phyloP scores from a whole-genome alignment of 2,888 invertebrate species.

The Agriotes lineatus region DNA sequence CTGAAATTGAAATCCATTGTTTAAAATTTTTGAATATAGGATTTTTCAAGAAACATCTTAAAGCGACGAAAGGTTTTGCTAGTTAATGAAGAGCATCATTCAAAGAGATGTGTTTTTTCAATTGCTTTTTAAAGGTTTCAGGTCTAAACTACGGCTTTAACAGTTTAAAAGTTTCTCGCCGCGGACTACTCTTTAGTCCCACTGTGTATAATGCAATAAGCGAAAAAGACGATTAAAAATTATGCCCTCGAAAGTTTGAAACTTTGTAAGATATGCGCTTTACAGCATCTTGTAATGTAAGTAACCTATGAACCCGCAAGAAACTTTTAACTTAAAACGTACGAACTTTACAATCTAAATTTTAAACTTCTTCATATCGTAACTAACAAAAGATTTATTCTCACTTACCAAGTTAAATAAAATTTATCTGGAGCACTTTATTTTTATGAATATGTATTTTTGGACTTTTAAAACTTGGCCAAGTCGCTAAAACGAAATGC shows the following conservation, averaged over 20 bases:
- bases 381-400: slow-evolving; percentile 62
- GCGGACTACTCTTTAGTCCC: too few species aligned
- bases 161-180: too few species aligned
- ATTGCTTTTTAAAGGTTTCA: too few species aligned
- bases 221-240: slow-evolving; percentile 36
- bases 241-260: slow-evolving; percentile 22
- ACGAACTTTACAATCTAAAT: slow-evolving; percentile 58
- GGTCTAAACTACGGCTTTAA: too few species aligned
- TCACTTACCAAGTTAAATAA: slow-evolving; percentile 60
- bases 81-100: too few species aligned
- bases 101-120: too few species aligned
- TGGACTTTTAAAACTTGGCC: slow-evolving; percentile 43
- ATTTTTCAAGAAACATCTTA: too few species aligned
- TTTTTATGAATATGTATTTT: slow-evolving; percentile 59
- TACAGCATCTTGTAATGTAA: slow-evolving; percentile 40
- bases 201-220: slow-evolving; percentile 9
- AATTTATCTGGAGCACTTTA: slow-evolving; percentile 56
- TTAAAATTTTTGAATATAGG: too few species aligned
- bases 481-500: slow-evolving; percentile 34
- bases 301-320: slow-evolving; percentile 47
- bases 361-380: slow-evolving; percentile 60
- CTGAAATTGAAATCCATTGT: too few species aligned
- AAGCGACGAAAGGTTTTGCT: too few species aligned
- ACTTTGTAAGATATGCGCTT: slow-evolving; percentile 40
- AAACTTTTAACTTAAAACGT: slow-evolving; percentile 50